Evolutionary conservation across 2,113 vertebrate species (phyloP).

Genomic region (Casuarius casuarius): DNA sequence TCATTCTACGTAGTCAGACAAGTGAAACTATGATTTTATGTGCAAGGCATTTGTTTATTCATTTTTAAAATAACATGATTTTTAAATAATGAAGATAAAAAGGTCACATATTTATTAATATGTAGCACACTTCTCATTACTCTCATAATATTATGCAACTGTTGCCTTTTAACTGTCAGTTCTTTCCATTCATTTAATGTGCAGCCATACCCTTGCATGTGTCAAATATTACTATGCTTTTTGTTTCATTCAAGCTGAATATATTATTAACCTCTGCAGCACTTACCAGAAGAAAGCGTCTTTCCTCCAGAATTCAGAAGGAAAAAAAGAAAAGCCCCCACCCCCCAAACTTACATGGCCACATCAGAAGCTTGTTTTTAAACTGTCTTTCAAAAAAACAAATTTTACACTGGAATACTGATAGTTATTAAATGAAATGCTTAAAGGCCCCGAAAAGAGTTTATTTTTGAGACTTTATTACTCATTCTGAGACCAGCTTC

Average conservation of each 20-base stretch:
- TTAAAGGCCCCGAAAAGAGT: not conserved
- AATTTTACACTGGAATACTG: not conserved
- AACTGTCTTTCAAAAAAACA: constrained; percentile 1
- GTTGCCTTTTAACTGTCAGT: constrained; percentile 37
- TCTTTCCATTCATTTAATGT: constrained; percentile 26
- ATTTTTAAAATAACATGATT: constrained; percentile 62
- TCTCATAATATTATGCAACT: constrained; percentile 61
- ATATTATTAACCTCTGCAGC: constrained; percentile 45
- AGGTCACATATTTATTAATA: constrained; percentile 76
- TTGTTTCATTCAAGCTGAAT: constrained; percentile 49
- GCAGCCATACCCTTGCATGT: not conserved
- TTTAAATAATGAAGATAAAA: constrained; percentile 70
- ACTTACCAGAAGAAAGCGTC: not conserved
- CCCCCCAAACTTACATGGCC: not conserved
- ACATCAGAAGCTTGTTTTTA: not conserved
- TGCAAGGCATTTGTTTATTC: constrained; percentile 53
- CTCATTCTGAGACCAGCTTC: not conserved
- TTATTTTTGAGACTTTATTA: constrained; percentile 16
- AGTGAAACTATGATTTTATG: constrained; percentile 35
- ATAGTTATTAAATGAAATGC: constrained; percentile 12
- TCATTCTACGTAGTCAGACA: not conserved
- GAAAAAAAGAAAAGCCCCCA: not conserved
- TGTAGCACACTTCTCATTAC: constrained; percentile 61
- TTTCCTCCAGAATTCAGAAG: not conserved
- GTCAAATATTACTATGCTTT: constrained; percentile 38